These are phyloP conservation scores for Mugil cephalus DNA, from an alignment of 2,113 vertebrate species.

Conservation along the genomic window DNA sequence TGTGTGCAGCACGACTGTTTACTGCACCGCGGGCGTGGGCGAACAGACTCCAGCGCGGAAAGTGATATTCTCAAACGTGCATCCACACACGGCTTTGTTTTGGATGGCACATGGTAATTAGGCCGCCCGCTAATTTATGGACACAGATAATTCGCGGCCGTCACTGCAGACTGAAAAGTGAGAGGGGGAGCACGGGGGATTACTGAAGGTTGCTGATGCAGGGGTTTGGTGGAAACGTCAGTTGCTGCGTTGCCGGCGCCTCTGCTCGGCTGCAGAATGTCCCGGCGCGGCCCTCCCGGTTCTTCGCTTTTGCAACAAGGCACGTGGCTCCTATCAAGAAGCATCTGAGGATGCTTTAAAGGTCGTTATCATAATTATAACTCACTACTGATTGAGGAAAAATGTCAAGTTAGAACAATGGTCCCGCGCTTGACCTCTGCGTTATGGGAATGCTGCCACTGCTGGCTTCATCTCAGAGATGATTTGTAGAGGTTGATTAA, in stretches of 20 bases:
- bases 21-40: background rate
- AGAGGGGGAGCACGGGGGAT: background rate
- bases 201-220: background rate
- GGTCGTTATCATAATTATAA: conserved; percentile 26
- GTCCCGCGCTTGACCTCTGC: conserved; percentile 15
- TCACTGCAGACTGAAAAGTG: conserved; percentile 6
- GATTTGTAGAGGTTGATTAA: conserved; percentile 36
- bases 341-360: conserved; percentile 25
- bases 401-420: conserved; percentile 33
- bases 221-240: background rate
- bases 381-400: background rate
- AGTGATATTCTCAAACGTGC: conserved; percentile 27
- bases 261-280: background rate
- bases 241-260: background rate
- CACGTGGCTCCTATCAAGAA: conserved; percentile 13
- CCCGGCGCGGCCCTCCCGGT: background rate
- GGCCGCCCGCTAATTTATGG: conserved; percentile 34
- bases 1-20: conserved; percentile 7
- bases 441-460: conserved; percentile 3
- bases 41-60: background rate
- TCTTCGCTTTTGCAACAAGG: background rate
- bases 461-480: conserved; percentile 28
- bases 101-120: conserved; percentile 56
- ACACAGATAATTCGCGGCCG: conserved; percentile 37
- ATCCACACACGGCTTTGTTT: conserved; percentile 49